Evolutionary conservation across 2,888 invertebrate species (phyloP), one percentile per base, ranked within the genome.

Genomic region (Noctua comes): DNA sequence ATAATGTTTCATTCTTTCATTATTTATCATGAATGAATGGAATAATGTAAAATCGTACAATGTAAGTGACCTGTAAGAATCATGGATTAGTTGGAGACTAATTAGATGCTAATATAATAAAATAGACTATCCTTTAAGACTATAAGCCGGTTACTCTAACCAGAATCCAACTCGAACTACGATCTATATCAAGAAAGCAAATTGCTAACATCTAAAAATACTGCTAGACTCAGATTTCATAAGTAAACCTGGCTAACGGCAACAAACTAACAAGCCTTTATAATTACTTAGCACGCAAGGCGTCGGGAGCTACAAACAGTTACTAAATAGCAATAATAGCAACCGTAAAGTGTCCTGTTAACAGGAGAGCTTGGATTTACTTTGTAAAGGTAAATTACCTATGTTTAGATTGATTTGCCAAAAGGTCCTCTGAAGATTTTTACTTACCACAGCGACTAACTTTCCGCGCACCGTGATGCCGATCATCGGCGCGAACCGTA

Each of bases 381-480:
- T 40, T 40, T 40, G 40, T 1, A 40, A 40, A 40, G 40, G 40
- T 40, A 40, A 40, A 40, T 40, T 40, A 36, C 4, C 36, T 36
- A 40, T 40, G 40, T 40, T 40, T 40, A 40, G 8, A 40, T 40
- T 40, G 40, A 40, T 40, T 40, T 40, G 40, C 8, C 40, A 40
- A 40, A 7, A 40, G 40, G 40, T 40, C 40, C 0, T 40, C 79
- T 77, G 66, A 31, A 78, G 70, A 68, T 43, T 80, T 68, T 46
- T 79, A 97, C 98, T 98, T 97, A 99, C 99, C 97, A 98, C 97
- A 76, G 99, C 99, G 80, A 98, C 97, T 51, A 99, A 97, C 87
- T 98, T 97, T 89, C 99, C 99, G 91, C 98, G 97, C 68, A 99
- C 98, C 48, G 99, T 99, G 92, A 99, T 98, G 84, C 99, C 99